Evolutionary conservation across 2,113 vertebrate genomes (phyloP), one percentile per base, ranked within the genome.

Genomic region (Catharus bicknelli): DNA sequence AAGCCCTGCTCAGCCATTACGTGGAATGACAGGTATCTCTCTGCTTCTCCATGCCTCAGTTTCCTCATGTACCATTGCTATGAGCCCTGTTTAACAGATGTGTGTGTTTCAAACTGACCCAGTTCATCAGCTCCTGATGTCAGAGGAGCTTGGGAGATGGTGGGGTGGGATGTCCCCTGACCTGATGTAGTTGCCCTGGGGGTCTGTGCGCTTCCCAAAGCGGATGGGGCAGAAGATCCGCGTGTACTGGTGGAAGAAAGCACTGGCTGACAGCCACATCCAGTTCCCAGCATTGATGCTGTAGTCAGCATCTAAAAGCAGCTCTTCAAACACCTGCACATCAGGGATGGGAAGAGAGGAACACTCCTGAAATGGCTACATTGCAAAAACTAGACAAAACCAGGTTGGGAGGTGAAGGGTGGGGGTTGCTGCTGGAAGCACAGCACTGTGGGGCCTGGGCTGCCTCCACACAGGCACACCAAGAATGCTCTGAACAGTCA

Each of bases 231-330:
- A 97, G 92, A 97, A 96, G 85, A 97, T 97, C 43, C 96, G 73
- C 0, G 85, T 95, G 90, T 97, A 97, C 58, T 84, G 96, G 84
- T 97, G 97, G 88, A 95, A 97, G 96, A 97, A 97, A 12, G 96
- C 96, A 0, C 96, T 97, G 90, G 96, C 96, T 3, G 97, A 97
- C 57, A 97, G 90, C 97, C 97, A 97, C 97, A 97, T 95, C 97
- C 96, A 97, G 90, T 97, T 97, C 22, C 97, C 96, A 3, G 97
- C 97, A 0, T 97, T 97, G 67, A 96, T 90, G 62, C 97, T 96
- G 85, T 97, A 97, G 67, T 97, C 97, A 14, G 97, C 96, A 50
- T 97, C 97, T 55, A 97, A 73, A 40, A 97, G 97, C 80, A 96
- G 68, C 93, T 97, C 96, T 55, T 97, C 96, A 59, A 97, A 97